phyloP scores from a whole-genome alignment of 2,113 vertebrate genomes.

The Saccopteryx bilineata region DNA sequence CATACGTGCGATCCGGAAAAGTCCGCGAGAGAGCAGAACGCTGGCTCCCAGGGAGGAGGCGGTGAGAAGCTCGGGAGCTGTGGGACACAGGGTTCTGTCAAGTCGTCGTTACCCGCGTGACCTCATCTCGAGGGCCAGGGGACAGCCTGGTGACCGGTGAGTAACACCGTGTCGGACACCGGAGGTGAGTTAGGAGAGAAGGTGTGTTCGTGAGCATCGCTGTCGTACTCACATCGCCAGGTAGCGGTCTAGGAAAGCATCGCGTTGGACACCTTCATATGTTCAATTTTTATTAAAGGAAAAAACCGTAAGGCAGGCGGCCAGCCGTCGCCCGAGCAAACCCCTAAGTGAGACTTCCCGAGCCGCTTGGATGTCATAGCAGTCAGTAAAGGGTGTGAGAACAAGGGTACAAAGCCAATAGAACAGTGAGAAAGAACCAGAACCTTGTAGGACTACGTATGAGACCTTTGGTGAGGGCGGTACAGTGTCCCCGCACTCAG shows the following conservation, averaged over 20 bases:
- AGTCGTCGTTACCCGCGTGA: no score
- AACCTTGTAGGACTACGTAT: no score
- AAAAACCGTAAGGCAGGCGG: neutral
- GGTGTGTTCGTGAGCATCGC: neutral
- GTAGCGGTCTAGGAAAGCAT: neutral
- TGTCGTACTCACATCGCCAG: neutral
- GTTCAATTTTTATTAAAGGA: neutral
- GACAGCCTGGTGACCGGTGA: neutral
- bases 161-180: accelerated
- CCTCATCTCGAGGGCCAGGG: no score
- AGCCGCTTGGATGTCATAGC: neutral
- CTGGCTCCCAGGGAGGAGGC: neutral
- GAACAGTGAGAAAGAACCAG: neutral
- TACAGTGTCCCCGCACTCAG: neutral
- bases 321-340: neutral
- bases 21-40: no score
- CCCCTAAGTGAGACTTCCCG: neutral
- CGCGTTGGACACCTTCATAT: neutral
- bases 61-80: no score
- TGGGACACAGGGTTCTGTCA: no score
- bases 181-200: neutral
- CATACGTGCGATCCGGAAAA: neutral
- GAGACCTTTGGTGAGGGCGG: neutral
- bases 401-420: neutral
- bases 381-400: neutral